These are phyloP conservation scores for Cerceris rybyensis DNA, from an alignment of 2,888 invertebrate genomes.

Conservation along the genomic window DNA sequence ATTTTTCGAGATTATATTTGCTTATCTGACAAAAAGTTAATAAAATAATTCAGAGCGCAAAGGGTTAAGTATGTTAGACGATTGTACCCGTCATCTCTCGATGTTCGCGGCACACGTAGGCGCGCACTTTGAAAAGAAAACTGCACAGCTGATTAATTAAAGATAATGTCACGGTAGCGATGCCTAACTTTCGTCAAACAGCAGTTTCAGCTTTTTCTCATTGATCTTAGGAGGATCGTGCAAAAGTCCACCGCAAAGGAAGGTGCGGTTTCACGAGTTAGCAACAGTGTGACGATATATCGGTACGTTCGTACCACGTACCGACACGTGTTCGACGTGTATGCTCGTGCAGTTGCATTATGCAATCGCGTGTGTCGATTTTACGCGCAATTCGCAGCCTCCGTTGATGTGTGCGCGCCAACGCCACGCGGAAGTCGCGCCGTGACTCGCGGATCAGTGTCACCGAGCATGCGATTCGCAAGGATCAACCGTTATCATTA, in stretches of 20 bases:
- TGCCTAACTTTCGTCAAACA: not conserved
- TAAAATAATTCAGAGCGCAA: too few relatives aligned
- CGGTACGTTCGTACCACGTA: conserved; percentile 26
- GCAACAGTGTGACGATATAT: conserved; percentile 38
- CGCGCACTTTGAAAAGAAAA: too few relatives aligned
- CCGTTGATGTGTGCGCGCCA: conserved; percentile 14
- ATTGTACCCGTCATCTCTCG: too few relatives aligned
- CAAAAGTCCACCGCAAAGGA: conserved; percentile 11
- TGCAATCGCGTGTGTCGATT: conserved; percentile 50
- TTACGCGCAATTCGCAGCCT: conserved; percentile 52
- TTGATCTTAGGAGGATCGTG: not conserved
- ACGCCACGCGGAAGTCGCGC: conserved; percentile 44
- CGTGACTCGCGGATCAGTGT: conserved; percentile 19
- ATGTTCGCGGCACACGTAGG: too few relatives aligned
- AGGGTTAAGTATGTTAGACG: too few relatives aligned
- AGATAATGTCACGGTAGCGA: not conserved
- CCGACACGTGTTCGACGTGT: conserved; percentile 42
- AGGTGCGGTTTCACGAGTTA: conserved; percentile 50
- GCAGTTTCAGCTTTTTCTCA: not conserved
- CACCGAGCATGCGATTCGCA: conserved; percentile 7
- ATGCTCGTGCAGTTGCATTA: conserved; percentile 40
- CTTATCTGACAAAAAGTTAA: too few relatives aligned
- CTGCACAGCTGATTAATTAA: too few relatives aligned
- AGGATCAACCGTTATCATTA: conserved; percentile 25
- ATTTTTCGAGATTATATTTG: too few relatives aligned